Evolutionary conservation across 2,797 vertebrate species (phyloP).

Genomic region (Crocidura indochinensis): DNA sequence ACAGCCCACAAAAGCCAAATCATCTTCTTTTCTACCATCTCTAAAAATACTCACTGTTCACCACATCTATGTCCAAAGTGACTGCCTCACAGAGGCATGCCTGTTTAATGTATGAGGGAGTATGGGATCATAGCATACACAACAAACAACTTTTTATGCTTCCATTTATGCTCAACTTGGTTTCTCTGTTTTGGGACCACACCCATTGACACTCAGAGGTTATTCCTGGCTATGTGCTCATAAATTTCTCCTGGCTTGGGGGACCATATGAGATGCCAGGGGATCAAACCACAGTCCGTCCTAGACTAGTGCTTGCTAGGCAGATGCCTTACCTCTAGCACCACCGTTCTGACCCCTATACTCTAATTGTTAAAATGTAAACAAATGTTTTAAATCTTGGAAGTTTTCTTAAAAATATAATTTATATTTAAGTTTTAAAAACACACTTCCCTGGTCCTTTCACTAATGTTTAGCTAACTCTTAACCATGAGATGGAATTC

Average conservation of each 20-base stretch:
- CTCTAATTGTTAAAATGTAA: neutral
- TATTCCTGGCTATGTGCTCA: no score
- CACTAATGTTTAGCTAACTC: slow-evolving; percentile 11
- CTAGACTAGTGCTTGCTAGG: no score
- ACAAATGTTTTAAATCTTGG: neutral
- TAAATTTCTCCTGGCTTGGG: no score
- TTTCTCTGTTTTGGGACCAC: no score
- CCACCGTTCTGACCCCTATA: no score
- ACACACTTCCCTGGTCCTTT: slow-evolving; percentile 38
- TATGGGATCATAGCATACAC: neutral
- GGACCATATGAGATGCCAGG: no score
- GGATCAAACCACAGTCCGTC: no score
- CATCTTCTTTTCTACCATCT: slow-evolving; percentile 1
- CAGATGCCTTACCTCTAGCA: no score
- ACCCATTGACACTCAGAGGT: no score
- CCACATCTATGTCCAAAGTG: neutral
- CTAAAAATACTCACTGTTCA: slow-evolving; percentile 4
- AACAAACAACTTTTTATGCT: no score
- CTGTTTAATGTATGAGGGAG: neutral
- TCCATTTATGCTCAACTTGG: neutral
- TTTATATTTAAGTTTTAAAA: slow-evolving; percentile 28
- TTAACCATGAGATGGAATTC: neutral
- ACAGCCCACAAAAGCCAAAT: neutral
- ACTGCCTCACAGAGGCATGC: neutral
- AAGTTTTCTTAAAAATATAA: slow-evolving; percentile 11